Evolutionary conservation across 2,797 vertebrate species (phyloP), one percentile per base, ranked within the genome.

Genomic region (Calcarius lapponicus): DNA sequence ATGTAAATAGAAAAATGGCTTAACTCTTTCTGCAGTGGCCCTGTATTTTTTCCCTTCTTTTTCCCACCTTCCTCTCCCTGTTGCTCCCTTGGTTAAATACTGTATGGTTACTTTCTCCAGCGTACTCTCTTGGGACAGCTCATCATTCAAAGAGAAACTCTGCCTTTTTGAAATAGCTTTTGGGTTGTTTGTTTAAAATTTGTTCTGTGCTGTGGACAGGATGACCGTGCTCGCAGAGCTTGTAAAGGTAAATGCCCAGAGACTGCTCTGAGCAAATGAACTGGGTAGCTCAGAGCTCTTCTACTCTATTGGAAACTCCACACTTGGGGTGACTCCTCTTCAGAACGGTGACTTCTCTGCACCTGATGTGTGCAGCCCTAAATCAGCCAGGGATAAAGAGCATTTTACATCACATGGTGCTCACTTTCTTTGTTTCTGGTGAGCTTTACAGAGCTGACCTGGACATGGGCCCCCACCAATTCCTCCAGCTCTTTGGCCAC

Each of bases 1-100:
- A 97, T 97, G 97, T 98, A 98, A 98, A 98, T 96, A 97, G 97
- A 98, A 98, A 98, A 98, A 97, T 83, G 95, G 93, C 64, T 98
- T 97, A 98, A 98, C 97, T 96, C 97, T 97, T 97, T 97, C 95
- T 72, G 80, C 43, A 64, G 6, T 22, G 10, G 2, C 29, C 70
- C 50, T 21, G 29, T 32, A 32, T 75, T 89, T 87, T 78, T 24
- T 57, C 40, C 56, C 29, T 31, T 40, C n/a, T 45, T 34, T 34
- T 17, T 16, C 61, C n/a, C 66, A 42, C 40, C 40, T 54, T 36
- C 18, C 31, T 31, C 45, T 43, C 28, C 54, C 15, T 50, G 20
- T 34, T 47, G n/a, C 38, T 72, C 56, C 73, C 90, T 88, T 51
- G 70, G 84, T 71, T 93, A 67, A 73, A 7, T 34, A 69, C 51